These are phyloP conservation scores for Stichodactyla helianthus DNA, from an alignment of 64 coral and sea anemone species.

Conservation along the genomic window DNA sequence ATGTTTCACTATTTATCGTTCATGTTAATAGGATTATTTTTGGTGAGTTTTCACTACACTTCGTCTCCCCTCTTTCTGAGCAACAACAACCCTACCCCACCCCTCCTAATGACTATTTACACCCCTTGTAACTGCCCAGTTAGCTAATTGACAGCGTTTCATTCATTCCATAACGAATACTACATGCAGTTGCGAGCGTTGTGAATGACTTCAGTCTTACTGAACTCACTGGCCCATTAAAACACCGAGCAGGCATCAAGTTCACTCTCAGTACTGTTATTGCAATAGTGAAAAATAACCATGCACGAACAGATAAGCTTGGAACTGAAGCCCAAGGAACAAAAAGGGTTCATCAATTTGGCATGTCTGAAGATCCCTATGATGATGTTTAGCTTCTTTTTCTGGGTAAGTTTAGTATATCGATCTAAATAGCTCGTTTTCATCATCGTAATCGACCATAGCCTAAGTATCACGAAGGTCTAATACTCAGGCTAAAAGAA, in stretches of 20 bases:
- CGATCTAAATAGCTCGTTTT: neutral
- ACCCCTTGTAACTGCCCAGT: neutral
- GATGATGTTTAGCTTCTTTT: constrained; percentile 58
- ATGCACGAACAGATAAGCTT: neutral
- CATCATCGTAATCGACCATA: neutral
- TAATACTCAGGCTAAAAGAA: too few species aligned
- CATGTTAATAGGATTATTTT: neutral
- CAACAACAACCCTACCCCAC: neutral
- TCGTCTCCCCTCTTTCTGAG: neutral
- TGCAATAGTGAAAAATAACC: neutral
- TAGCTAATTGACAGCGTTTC: neutral
- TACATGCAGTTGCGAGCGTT: neutral
- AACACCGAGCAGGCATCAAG: neutral
- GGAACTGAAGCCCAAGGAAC: neutral
- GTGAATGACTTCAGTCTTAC: neutral
- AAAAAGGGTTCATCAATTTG: constrained; percentile 11
- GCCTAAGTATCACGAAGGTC: too few species aligned
- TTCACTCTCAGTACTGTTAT: neutral
- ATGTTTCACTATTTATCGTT: neutral
- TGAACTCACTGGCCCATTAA: neutral
- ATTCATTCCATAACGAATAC: neutral
- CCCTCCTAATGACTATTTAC: neutral
- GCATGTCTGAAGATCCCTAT: constrained; percentile 46
- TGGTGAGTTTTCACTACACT: neutral
- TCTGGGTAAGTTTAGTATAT: constrained; percentile 34